Base-by-base conservation (phyloP, 2,113 vertebrate genomes). In the Galemys pyrenaicus region DNA sequence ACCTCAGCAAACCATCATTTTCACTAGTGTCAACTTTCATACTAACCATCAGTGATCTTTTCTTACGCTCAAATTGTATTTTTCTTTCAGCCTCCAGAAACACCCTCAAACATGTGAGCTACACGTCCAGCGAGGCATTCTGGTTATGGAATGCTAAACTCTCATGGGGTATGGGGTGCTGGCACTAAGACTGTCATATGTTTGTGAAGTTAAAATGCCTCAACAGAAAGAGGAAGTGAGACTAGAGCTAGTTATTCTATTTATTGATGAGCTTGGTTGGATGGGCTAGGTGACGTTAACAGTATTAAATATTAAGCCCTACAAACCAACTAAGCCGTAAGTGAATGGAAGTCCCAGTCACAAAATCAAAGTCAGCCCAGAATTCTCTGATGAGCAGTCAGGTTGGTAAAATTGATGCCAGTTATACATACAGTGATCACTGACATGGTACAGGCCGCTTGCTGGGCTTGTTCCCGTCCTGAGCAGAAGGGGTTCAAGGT, bases 281-380 rank as follows among this genome's bases (percentile, higher is more conserved):
- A 35, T 75, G 92, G 60, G 92, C 79, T 17, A 4, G 0, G n/a
- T 95, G 68, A 89, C 35, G 19, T 87, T 92, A 73, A 87, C 95
- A 96, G 94, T 97, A 94, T 97, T 96, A 97, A 93, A 92, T 68
- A 83, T 88, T 70, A 87, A 96, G 70, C 92, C 89, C 73, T 71
- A 39, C 81, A 83, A 95, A 83, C 79, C 39, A 75, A 7, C 37
- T 26, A 74, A 78, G 73, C 44, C 77, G 71, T 89, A 41, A 65
- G 70, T 22, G 54, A 93, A 80, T 39, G 56, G 65, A 84, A 94
- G 62, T 83, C 83, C 41, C 9, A 17, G 39, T 71, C 85, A 74
- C 35, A 79, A 80, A 92, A 91, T 74, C 13, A 6, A 90, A 95
- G 41, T 65, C 46, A 91, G 44, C 41, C 41, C 44, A 74, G 39